phyloP scores from a whole-genome alignment of 2,113 vertebrate species.

The Neogale vison region DNA sequence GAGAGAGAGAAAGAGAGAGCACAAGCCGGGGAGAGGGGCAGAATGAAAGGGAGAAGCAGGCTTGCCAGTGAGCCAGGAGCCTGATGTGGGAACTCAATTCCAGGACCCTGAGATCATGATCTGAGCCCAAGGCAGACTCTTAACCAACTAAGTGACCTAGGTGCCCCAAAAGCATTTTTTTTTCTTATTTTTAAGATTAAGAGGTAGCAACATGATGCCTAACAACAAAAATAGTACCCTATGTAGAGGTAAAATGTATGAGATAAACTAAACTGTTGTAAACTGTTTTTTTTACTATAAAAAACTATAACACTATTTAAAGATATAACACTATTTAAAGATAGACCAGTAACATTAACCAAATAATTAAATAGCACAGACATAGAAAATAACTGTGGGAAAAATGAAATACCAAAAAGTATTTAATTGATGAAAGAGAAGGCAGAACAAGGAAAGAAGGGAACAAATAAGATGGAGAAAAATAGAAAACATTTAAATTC shows the following conservation, averaged over 20 bases:
- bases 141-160: too few species aligned
- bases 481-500: neutral
- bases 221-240: neutral
- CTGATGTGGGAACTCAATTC: too few species aligned
- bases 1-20: too few species aligned
- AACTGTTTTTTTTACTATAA: neutral
- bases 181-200: neutral
- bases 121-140: too few species aligned
- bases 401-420: constrained; percentile 5
- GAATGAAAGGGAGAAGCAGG: too few species aligned
- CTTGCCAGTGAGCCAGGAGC: too few species aligned
- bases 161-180: neutral
- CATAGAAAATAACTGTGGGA: neutral
- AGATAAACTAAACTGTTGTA: neutral
- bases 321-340: constrained; percentile 9
- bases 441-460: neutral
- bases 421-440: neutral
- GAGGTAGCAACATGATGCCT: neutral
- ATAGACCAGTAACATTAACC: neutral
- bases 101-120: too few species aligned
- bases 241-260: neutral
- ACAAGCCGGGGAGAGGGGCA: too few species aligned
- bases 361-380: neutral
- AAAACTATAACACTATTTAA: constrained; percentile 10
- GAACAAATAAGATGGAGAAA: neutral